These are phyloP conservation scores for Ammospiza maritima DNA, from an alignment of 2,797 vertebrate genomes.

Conservation along the genomic window DNA sequence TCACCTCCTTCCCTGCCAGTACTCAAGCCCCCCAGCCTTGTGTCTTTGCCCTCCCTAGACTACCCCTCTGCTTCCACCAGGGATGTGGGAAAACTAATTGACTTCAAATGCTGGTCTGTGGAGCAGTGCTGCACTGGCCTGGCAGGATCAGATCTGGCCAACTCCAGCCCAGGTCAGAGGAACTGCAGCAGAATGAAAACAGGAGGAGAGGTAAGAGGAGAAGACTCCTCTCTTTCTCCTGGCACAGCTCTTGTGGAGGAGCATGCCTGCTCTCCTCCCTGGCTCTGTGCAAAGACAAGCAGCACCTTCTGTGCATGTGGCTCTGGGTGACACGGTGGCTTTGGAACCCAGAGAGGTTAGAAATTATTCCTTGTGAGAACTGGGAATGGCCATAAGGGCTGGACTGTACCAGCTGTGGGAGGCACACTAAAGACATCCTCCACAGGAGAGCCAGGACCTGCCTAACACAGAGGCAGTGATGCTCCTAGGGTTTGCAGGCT, in stretches of 20 bases:
- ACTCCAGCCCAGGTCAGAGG: rapidly evolving
- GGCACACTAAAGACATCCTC: neutral
- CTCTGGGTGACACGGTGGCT: neutral
- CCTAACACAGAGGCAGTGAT: neutral
- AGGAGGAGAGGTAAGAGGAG: neutral
- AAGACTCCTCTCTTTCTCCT: neutral
- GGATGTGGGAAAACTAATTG: rapidly evolving
- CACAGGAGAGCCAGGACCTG: neutral
- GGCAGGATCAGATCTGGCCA: neutral
- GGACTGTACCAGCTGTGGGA: neutral
- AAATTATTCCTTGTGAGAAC: neutral
- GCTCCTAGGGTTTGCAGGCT: neutral
- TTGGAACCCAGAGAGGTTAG: rapidly evolving
- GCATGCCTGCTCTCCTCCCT: neutral
- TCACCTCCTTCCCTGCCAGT: neutral
- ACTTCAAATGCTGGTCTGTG: neutral
- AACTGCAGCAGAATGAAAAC: neutral
- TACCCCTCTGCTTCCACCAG: neutral
- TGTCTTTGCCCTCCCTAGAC: neutral
- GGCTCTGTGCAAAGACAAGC: neutral
- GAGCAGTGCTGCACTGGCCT: neutral
- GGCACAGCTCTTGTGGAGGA: rapidly evolving
- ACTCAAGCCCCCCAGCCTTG: neutral
- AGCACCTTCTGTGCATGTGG: neutral
- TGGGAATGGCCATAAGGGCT: neutral